Evolutionary conservation across 1,140 invertebrate species (phyloP).

Genomic region (Temnothorax curvispinosus): DNA sequence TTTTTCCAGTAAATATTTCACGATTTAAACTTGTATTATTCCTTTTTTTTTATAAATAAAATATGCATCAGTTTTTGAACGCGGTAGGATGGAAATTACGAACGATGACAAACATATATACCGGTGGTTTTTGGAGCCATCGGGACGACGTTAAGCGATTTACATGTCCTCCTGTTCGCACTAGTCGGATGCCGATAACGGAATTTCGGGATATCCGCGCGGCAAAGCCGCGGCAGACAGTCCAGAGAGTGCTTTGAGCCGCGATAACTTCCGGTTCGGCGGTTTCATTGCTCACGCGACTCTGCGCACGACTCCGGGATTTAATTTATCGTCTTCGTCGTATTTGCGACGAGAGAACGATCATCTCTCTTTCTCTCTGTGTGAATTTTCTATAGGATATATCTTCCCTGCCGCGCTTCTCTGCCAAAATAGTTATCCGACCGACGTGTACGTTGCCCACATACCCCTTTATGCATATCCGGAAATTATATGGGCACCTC

Average conservation of each 20-base stretch:
- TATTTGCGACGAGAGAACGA: slow-evolving; percentile 48
- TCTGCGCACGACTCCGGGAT: slow-evolving; percentile 68
- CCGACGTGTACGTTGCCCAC: background rate
- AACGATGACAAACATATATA: slow-evolving; percentile 12
- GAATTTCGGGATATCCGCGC: slow-evolving; percentile 65
- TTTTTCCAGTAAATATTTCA: background rate
- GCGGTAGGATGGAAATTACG: background rate
- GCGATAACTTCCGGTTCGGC: slow-evolving; percentile 74
- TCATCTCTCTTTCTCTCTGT: slow-evolving; percentile 1
- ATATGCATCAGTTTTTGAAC: background rate
- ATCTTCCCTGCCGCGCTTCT: background rate
- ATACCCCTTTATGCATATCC: slow-evolving; percentile 5
- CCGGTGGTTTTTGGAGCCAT: slow-evolving; percentile 30
- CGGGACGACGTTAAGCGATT: slow-evolving; percentile 62
- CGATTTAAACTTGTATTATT: background rate
- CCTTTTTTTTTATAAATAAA: background rate
- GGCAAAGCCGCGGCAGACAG: slow-evolving; percentile 54
- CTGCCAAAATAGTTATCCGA: slow-evolving; percentile 30
- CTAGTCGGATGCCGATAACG: slow-evolving; percentile 59
- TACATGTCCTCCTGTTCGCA: slow-evolving; percentile 56
- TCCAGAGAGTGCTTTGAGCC: slow-evolving; percentile 65
- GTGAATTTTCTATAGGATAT: slow-evolving; percentile 11
- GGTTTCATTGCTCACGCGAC: slow-evolving; percentile 74
- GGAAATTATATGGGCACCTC: slow-evolving; percentile 23
- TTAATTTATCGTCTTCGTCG: slow-evolving; percentile 74